A percentile compares a stretch with the other conserved stretches of the same genome.
These are phyloP conservation scores for Sisor rabdophorus DNA, from an alignment of 2,113 vertebrate genomes.

Conservation along the genomic window DNA sequence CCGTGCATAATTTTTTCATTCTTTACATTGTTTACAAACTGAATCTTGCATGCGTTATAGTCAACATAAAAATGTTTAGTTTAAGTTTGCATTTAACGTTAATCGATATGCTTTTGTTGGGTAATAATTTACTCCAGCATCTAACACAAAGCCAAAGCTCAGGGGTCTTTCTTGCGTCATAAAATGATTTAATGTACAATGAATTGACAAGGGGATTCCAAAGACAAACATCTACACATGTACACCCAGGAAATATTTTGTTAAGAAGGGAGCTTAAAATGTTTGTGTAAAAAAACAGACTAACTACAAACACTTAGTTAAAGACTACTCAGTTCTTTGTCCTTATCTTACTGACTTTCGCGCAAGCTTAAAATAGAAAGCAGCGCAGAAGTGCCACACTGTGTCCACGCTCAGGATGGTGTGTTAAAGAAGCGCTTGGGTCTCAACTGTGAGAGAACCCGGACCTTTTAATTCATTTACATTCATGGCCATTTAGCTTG, in stretches of 20 bases:
- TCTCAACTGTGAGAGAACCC: conserved; percentile 33
- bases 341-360: conserved; percentile 31
- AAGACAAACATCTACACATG: not conserved
- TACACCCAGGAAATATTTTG: not conserved
- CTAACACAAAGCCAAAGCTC: not conserved
- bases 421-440: conserved; percentile 28
- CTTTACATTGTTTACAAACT: too few species aligned
- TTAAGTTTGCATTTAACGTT: too few species aligned
- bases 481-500: conserved; percentile 53
- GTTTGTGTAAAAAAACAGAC: conserved; percentile 8
- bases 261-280: conserved; percentile 16
- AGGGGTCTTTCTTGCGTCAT: too few species aligned
- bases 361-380: conserved; percentile 34
- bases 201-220: not conserved
- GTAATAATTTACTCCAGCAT: too few species aligned
- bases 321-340: conserved; percentile 31
- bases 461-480: conserved; percentile 45
- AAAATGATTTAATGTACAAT: not conserved
- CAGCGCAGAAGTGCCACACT: conserved; percentile 19
- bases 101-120: too few species aligned
- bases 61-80: too few species aligned
- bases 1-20: too few species aligned
- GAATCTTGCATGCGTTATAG: too few species aligned
- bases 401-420: conserved; percentile 20
- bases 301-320: conserved; percentile 38